Percentiles rank a stretch among this genome's conserved stretches.
phyloP scores from a whole-genome alignment of 2,113 vertebrate genomes.

The Scortum barcoo region DNA sequence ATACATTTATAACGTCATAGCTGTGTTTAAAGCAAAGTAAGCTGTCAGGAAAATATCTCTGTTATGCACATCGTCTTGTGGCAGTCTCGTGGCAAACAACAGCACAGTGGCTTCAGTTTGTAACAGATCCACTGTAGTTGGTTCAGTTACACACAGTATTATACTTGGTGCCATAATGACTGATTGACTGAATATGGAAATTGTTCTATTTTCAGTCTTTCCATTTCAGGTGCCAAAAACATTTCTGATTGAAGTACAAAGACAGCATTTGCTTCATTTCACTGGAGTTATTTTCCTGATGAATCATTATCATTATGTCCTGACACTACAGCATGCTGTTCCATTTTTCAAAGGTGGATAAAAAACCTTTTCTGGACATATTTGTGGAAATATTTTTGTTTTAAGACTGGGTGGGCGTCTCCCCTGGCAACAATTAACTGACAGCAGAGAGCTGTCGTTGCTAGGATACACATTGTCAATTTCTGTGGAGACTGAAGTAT shows the following conservation, averaged over 20 bases:
- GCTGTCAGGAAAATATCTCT: conserved; percentile 20
- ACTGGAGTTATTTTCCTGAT: not conserved
- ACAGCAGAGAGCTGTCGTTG: not conserved
- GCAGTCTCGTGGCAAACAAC: conserved; percentile 2
- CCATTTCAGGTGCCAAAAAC: not conserved
- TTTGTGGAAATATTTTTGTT: not conserved
- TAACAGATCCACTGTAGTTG: not conserved
- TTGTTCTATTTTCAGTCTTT: conserved; percentile 1
- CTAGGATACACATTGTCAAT: not conserved
- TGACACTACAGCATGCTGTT: not conserved
- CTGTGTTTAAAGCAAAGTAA: conserved; percentile 19
- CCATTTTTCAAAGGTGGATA: not conserved
- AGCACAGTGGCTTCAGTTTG: not conserved
- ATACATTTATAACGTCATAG: conserved; percentile 25
- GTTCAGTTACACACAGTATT: not conserved
- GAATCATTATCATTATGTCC: not conserved
- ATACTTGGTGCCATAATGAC: not conserved
- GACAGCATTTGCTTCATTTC: not conserved
- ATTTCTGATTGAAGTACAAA: not conserved
- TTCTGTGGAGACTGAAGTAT: not conserved
- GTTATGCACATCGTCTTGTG: not conserved
- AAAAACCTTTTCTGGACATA: not conserved
- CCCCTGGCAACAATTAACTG: not conserved
- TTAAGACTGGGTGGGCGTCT: not conserved
- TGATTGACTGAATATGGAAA: not conserved